phyloP scores from a whole-genome alignment of 1,140 invertebrate genomes.

The Metaphire vulgaris region DNA sequence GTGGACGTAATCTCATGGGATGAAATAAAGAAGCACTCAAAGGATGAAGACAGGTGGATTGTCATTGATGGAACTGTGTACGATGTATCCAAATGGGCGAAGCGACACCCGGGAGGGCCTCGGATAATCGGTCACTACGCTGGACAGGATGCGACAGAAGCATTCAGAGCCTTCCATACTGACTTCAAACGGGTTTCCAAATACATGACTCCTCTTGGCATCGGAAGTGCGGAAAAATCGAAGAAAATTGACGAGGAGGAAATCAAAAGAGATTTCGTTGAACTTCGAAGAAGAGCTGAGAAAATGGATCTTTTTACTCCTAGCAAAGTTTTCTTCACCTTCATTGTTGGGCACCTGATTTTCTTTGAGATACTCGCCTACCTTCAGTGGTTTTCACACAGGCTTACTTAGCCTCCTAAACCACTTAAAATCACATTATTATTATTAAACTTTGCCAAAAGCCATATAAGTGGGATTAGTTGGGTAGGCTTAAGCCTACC shows the following conservation, averaged over 20 bases:
- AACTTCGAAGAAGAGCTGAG: conserved; percentile 42
- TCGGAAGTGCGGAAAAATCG: conserved; percentile 37
- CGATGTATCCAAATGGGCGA: conserved; percentile 45
- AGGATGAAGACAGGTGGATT: conserved; percentile 44
- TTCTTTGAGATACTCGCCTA: too few species aligned
- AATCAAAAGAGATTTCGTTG: conserved; percentile 39
- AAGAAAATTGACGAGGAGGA: conserved; percentile 27
- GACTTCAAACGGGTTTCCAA: conserved; percentile 40
- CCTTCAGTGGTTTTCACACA: too few species aligned
- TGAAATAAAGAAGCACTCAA: conserved; percentile 41
- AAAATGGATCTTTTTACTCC: too few species aligned
- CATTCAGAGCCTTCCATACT: conserved; percentile 48
- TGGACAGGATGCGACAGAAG: conserved; percentile 51
- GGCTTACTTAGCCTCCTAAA: too few species aligned
- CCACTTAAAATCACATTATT: too few species aligned
- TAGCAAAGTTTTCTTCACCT: too few species aligned
- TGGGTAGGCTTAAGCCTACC: too few species aligned
- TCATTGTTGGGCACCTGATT: too few species aligned
- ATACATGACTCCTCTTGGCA: conserved; percentile 43
- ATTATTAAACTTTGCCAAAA: too few species aligned
- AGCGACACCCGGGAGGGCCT: conserved; percentile 48
- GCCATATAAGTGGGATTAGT: too few species aligned
- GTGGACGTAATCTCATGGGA: conserved; percentile 39
- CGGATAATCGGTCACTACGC: conserved; percentile 46
- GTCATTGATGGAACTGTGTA: conserved; percentile 47